Percentiles rank a stretch among this genome's conserved stretches.
Evolutionary conservation across 1,140 invertebrate species (phyloP).

Genomic region (Venturia canescens): DNA sequence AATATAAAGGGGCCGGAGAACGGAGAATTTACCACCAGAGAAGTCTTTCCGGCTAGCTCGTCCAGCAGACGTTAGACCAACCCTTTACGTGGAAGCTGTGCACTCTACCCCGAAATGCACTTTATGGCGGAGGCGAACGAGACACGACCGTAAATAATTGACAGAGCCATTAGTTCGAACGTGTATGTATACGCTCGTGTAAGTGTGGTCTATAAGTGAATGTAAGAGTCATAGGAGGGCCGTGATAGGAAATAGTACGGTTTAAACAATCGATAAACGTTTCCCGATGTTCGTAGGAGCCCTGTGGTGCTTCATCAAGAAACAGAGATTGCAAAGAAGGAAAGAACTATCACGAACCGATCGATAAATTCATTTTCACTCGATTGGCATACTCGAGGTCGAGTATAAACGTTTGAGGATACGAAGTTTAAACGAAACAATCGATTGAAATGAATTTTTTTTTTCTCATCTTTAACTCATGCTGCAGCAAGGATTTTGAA

Average conservation of each 20-base stretch:
- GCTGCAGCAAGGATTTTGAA: no score
- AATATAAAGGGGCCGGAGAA: background rate
- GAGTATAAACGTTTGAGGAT: no score
- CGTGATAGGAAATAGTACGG: background rate
- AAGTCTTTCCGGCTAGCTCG: constrained; percentile 11
- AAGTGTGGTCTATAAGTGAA: constrained; percentile 2
- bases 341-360: no score
- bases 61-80: background rate
- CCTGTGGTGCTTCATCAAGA: background rate
- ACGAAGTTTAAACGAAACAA: no score
- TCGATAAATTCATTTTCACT: no score
- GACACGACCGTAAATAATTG: constrained; percentile 45
- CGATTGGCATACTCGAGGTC: no score
- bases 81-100: constrained; percentile 11
- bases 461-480: no score
- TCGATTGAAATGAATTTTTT: no score
- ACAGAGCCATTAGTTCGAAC: constrained; percentile 38
- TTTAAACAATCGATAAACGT: constrained; percentile 35
- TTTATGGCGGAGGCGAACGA: constrained; percentile 31
- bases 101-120: constrained; percentile 28
- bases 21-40: constrained; percentile 15
- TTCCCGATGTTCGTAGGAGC: background rate
- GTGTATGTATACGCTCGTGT: background rate
- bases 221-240: background rate
- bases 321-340: background rate